Evolutionary conservation across 2,888 invertebrate species (phyloP).

Genomic region (Caenorhabditis drosophilae): DNA sequence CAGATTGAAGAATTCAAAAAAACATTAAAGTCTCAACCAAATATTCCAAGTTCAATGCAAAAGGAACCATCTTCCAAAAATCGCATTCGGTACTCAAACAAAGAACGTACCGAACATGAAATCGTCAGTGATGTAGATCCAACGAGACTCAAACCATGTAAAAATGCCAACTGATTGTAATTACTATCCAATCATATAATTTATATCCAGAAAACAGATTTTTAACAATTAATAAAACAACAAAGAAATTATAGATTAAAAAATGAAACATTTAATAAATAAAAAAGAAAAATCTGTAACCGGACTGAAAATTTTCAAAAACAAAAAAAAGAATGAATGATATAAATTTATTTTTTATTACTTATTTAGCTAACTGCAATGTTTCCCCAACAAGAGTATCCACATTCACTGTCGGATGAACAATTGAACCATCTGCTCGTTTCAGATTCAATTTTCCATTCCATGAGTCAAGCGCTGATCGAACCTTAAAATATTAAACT

Average conservation of each 20-base stretch:
- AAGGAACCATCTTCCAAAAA: neutral
- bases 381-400: conserved; percentile 33
- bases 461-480: conserved; percentile 47
- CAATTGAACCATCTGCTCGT: conserved; percentile 21
- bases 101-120: conserved; percentile 19
- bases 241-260: neutral
- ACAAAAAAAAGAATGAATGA: neutral
- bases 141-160: conserved; percentile 44
- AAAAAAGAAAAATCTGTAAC: conserved; percentile 13
- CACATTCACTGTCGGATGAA: conserved; percentile 41
- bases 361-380: conserved; percentile 28
- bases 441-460: conserved; percentile 33
- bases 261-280: conserved; percentile 5
- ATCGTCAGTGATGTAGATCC: conserved; percentile 48
- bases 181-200: neutral
- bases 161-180: conserved; percentile 33
- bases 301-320: conserved; percentile 6
- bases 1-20: conserved; percentile 34
- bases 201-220: neutral
- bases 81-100: conserved; percentile 1
- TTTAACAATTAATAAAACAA: conserved; percentile 6
- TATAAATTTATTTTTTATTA: neutral
- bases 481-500: conserved; percentile 27
- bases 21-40: neutral
- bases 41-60: neutral